Evolutionary conservation across 2,888 invertebrate genomes (phyloP).

Genomic region (Subacronicta megacephala): DNA sequence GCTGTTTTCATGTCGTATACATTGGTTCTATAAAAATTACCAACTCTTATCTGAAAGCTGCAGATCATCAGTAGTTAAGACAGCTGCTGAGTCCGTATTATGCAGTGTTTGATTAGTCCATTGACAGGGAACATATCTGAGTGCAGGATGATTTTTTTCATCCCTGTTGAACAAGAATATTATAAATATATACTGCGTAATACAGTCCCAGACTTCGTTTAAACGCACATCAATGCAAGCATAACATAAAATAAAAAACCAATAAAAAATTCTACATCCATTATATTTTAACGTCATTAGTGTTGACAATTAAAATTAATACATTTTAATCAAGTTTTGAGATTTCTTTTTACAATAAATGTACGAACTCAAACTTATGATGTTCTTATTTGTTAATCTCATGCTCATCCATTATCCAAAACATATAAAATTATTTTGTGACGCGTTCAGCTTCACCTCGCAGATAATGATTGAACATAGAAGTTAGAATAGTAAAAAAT

Average conservation of each 20-base stretch:
- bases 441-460: slow-evolving; percentile 32
- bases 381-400: slow-evolving; percentile 62
- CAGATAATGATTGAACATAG: slow-evolving; percentile 57
- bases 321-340: slow-evolving; percentile 73
- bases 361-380: slow-evolving; percentile 71
- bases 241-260: slow-evolving; percentile 72
- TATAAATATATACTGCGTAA: background rate
- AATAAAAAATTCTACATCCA: slow-evolving; percentile 85
- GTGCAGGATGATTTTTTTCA: background rate
- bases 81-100: no score
- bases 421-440: slow-evolving; percentile 28
- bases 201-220: background rate
- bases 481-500: slow-evolving; percentile 73
- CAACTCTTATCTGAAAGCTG: no score
- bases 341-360: slow-evolving; percentile 75
- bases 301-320: slow-evolving; percentile 84
- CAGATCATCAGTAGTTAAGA: no score
- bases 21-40: no score
- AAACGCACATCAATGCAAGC: slow-evolving; percentile 1
- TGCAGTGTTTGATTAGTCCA: no score
- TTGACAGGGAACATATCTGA: no score
- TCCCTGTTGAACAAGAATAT: background rate
- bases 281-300: slow-evolving; percentile 87
- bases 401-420: slow-evolving; percentile 55
- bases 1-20: no score